A percentile compares a stretch with the other conserved stretches of the same genome.
phyloP scores from a whole-genome alignment of 2,888 invertebrate genomes.

The Morpho deidamia region DNA sequence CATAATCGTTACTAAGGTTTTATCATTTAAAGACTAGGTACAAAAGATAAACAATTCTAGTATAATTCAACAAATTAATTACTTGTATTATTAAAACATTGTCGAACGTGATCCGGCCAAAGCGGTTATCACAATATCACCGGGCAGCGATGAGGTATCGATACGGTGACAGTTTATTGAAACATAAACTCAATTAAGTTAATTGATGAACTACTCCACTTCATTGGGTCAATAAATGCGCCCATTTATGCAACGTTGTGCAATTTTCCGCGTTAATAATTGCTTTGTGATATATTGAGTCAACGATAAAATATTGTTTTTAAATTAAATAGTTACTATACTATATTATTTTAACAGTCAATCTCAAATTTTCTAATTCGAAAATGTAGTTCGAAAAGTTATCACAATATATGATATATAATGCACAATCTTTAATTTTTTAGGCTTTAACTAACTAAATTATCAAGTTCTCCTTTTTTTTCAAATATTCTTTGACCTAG shows the following conservation, averaged over 20 bases:
- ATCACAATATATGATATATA: too few relatives aligned
- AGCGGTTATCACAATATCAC: constrained; percentile 7
- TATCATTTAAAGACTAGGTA: too few relatives aligned
- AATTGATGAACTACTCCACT: constrained; percentile 21
- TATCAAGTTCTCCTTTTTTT: too few relatives aligned
- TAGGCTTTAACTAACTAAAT: too few relatives aligned
- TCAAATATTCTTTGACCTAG: too few relatives aligned
- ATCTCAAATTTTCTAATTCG: too few relatives aligned
- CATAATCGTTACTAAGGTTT: too few relatives aligned
- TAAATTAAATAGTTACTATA: not conserved
- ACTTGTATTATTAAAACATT: constrained; percentile 1
- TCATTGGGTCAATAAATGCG: constrained; percentile 16
- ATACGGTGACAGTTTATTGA: constrained; percentile 19
- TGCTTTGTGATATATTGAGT: constrained; percentile 5
- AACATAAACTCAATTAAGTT: constrained; percentile 22
- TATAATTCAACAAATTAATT: not conserved
- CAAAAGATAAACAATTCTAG: too few relatives aligned
- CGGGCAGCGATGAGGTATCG: constrained; percentile 6
- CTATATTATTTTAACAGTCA: not conserved
- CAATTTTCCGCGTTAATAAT: constrained; percentile 8
- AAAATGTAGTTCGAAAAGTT: too few relatives aligned
- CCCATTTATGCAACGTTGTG: constrained; percentile 1
- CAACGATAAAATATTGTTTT: constrained; percentile 1
- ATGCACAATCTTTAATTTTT: too few relatives aligned
- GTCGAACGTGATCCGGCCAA: not conserved